Conservation (phyloP, 2,888 invertebrate species). For the Conomelus anceps region DNA sequence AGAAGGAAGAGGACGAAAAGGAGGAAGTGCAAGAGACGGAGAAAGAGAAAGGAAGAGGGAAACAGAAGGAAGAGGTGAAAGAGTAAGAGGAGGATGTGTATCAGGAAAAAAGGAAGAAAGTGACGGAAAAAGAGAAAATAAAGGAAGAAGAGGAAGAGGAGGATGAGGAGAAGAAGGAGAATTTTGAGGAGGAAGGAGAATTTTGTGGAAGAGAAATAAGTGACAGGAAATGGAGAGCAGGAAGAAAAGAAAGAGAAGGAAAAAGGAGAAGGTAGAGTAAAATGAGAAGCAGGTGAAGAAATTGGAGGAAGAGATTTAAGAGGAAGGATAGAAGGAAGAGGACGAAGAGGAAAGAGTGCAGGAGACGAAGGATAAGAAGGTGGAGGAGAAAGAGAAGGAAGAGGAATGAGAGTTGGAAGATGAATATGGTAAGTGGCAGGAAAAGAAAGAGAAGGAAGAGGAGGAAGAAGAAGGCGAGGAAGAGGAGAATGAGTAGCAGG, state of each 20-base stretch:
- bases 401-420: too few relatives aligned
- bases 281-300: not conserved
- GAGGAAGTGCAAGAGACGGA: not conserved
- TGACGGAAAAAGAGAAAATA: not conserved
- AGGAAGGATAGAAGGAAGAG: not conserved
- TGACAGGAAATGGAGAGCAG: not conserved
- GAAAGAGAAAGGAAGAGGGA: not conserved
- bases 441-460: not conserved
- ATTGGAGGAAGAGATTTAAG: not conserved
- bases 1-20: not conserved
- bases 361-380: not conserved
- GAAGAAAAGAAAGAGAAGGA: not conserved
- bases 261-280: too few relatives aligned
- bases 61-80: too few relatives aligned
- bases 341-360: not conserved
- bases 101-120: not conserved
- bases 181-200: not conserved
- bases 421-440: too few relatives aligned
- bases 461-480: not conserved
- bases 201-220: not conserved
- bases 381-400: too few relatives aligned
- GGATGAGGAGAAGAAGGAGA: not conserved
- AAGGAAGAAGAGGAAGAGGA: not conserved
- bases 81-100: not conserved
- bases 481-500: too few relatives aligned